Conservation (phyloP, 2,113 vertebrate species). For the Cygnus buccinator region DNA sequence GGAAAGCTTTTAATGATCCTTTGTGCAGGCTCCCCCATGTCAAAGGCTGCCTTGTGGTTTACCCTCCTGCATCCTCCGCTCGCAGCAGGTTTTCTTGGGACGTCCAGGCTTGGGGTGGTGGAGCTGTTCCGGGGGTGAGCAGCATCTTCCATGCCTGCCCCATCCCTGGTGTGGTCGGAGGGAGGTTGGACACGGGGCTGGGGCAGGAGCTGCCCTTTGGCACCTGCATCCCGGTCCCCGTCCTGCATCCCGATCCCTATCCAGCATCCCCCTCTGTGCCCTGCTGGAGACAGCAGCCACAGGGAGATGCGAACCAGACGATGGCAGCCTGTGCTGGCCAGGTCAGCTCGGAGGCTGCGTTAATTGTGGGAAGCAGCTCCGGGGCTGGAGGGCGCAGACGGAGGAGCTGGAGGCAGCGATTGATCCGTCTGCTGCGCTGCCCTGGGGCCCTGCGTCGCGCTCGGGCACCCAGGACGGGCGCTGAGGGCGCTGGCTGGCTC, state of each 20-base stretch:
- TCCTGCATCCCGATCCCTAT: not conserved
- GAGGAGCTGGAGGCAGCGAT: not conserved
- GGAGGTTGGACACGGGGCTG: not conserved
- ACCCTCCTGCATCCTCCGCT: not conserved
- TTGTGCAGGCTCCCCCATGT: not conserved
- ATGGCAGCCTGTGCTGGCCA: not conserved
- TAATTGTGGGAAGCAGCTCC: conserved; percentile 20
- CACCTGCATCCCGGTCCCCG: not conserved
- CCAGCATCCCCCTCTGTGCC: not conserved
- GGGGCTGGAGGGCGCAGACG: not conserved
- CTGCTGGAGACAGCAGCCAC: not conserved
- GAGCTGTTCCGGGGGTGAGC: not conserved
- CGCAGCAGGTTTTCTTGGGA: not conserved
- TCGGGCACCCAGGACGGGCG: rapidly evolving
- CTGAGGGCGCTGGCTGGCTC: rapidly evolving
- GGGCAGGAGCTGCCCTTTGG: not conserved
- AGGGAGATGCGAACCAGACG: not conserved
- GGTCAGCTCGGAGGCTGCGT: not conserved
- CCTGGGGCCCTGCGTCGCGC: too few relatives aligned
- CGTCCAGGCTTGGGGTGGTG: too few relatives aligned
- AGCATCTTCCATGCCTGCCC: not conserved
- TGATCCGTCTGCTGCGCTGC: not conserved
- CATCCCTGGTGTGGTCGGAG: not conserved
- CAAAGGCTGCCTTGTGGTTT: not conserved
- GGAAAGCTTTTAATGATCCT: not conserved